Conservation (phyloP, 2,888 invertebrate species). For the Ophion costatus region DNA sequence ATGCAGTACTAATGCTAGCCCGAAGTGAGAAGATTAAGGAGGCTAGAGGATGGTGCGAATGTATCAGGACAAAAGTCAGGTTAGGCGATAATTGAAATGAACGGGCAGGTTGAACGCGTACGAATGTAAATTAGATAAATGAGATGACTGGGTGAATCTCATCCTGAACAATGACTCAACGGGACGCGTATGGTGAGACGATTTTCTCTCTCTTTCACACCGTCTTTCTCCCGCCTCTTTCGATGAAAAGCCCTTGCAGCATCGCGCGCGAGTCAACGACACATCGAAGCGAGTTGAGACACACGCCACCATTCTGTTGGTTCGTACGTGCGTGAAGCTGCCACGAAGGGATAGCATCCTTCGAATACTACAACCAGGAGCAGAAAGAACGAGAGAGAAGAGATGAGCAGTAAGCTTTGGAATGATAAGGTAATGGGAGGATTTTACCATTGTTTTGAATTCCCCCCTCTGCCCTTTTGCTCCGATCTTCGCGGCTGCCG, state of each 20-base stretch:
- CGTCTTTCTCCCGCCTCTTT: too few relatives aligned
- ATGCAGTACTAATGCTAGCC: too few relatives aligned
- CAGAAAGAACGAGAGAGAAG: slow-evolving; percentile 14
- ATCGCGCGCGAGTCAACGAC: slow-evolving; percentile 67
- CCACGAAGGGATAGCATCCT: slow-evolving; percentile 68
- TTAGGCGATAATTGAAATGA: slow-evolving; percentile 48
- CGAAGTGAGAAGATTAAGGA: too few relatives aligned
- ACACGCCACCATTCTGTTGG: slow-evolving; percentile 18
- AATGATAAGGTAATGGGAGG: slow-evolving; percentile 68
- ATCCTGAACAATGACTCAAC: slow-evolving; percentile 55
- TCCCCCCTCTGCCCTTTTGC: slow-evolving; percentile 30
- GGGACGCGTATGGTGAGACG: slow-evolving; percentile 13
- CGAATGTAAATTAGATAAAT: slow-evolving; percentile 19
- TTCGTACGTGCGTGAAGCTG: slow-evolving; percentile 62
- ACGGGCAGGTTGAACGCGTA: slow-evolving; percentile 43
- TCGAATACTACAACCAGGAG: slow-evolving; percentile 21
- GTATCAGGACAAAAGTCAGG: not conserved
- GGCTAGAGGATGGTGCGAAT: not conserved
- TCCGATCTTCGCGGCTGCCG: slow-evolving; percentile 28
- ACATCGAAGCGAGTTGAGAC: slow-evolving; percentile 72
- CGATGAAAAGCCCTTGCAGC: not conserved
- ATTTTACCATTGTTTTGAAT: slow-evolving; percentile 74
- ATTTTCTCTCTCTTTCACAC: slow-evolving; percentile 5
- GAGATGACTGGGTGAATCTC: slow-evolving; percentile 24
- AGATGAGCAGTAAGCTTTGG: slow-evolving; percentile 5